Conservation (phyloP, 53 echinoderm and acorn worm species). For the Henricia sp. region DNA sequence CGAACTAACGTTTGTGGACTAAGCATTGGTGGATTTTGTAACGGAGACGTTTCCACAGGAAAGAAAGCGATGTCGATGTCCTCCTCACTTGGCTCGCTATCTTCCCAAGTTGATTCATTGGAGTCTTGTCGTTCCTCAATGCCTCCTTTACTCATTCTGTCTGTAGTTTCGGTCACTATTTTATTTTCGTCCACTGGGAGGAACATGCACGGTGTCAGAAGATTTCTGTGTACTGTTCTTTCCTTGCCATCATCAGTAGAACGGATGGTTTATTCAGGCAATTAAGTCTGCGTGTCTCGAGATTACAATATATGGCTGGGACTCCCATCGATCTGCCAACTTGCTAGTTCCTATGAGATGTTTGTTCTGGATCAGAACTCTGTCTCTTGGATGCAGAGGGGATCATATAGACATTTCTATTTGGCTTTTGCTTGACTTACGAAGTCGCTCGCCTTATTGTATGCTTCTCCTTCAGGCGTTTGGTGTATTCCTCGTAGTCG, state of each 20-base stretch:
- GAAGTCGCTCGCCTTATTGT: constrained; percentile 21
- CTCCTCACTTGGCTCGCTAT: not conserved
- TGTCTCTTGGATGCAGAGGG: constrained; percentile 29
- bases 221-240: constrained; percentile 32
- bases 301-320: constrained; percentile 20
- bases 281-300: constrained; percentile 9
- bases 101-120: not conserved
- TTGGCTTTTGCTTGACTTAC: constrained; percentile 6
- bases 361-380: constrained; percentile 51
- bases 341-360: constrained; percentile 50
- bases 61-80: not conserved
- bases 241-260: constrained; percentile 1
- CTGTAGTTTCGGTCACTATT: not conserved
- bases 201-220: constrained; percentile 41
- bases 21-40: not conserved
- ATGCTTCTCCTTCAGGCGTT: constrained; percentile 7
- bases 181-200: not conserved
- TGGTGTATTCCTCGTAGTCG: constrained; percentile 8
- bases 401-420: constrained; percentile 46
- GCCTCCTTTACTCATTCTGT: not conserved
- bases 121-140: not conserved
- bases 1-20: not conserved
- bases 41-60: not conserved
- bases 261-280: constrained; percentile 8
- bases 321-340: constrained; percentile 52